phyloP scores from a whole-genome alignment of 2,888 invertebrate genomes.

The Pharmacophagus antenor region DNA sequence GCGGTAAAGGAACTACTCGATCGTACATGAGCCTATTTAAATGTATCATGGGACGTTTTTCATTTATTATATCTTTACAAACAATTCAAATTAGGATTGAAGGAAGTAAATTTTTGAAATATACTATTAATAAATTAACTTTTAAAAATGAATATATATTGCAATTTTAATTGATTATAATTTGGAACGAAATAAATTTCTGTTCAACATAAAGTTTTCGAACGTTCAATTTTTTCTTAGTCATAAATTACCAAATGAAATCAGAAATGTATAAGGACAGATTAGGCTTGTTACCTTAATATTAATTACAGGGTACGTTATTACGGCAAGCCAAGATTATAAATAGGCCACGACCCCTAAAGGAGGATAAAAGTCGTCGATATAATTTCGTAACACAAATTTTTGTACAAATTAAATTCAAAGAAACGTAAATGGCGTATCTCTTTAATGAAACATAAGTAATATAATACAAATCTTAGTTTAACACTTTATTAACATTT shows the following conservation, averaged over 20 bases:
- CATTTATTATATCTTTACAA: not conserved
- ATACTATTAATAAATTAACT: not conserved
- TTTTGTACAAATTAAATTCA: not conserved
- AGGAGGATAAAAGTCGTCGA: not conserved
- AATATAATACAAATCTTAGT: constrained; percentile 13
- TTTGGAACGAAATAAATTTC: too few relatives aligned
- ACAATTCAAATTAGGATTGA: not conserved
- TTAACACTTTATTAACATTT: constrained; percentile 1
- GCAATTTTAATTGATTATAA: too few relatives aligned
- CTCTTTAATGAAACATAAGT: constrained; percentile 25
- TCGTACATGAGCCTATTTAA: constrained; percentile 11
- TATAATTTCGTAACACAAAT: not conserved
- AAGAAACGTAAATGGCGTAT: constrained; percentile 11
- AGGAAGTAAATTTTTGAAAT: not conserved
- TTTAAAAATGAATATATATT: not conserved
- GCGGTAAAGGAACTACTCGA: constrained; percentile 40
- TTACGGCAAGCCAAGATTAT: not conserved
- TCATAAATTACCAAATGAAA: not conserved
- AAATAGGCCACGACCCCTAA: constrained; percentile 20
- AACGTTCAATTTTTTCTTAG: too few relatives aligned
- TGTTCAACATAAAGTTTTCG: too few relatives aligned
- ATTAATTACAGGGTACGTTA: not conserved
- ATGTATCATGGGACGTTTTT: constrained; percentile 7
- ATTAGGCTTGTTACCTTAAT: not conserved
- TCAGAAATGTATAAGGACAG: too few relatives aligned